Base-by-base conservation (phyloP, 2,113 vertebrate species). In the Benitochromis conjunctus region DNA sequence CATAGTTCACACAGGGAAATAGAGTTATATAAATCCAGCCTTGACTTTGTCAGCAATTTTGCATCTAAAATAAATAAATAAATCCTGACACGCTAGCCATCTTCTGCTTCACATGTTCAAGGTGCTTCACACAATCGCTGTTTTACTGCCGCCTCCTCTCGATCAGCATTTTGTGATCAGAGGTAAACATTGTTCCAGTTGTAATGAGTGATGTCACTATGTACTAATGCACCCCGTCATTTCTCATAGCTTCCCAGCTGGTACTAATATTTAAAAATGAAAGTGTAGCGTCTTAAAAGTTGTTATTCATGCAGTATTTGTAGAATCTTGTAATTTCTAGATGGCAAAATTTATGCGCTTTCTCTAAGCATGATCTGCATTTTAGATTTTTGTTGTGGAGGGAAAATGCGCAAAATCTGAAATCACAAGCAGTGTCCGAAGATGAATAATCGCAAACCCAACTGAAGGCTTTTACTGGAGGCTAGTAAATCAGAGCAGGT, bases 401-500 rank as follows among this genome's bases (percentile, higher is more conserved):
- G 10, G 26, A 34, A 76, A 76, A 16, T 80, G n/a, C 10, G n/a
- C 2, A 56, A 14, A 85, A 85, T 69, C 11, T 57, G 18, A 8
- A 82, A 81, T 81, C 71, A 62, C 48, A 83, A 80, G 26, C 14
- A 1, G 18, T 88, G 58, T 88, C 66, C 51, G 3, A 88, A 19
- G 69, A 90, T 84, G 55, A 85, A 86, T 46, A 89, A 71, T 76
- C 14, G 2, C 71, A 48, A 76, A 56, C n/a, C 57, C 36, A n/a
- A 81, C 38, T 87, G 69, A 69, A 43, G 31, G 48, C 60, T 86
- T 91, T 88, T 80, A 86, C 76, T 83, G 24, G 31, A 81, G 51
- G 38, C 80, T 64, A 18, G 62, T 91, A 53, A 89, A 88, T 89
- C 62, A 86, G 54, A 62, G 51, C 54, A 81, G 57, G 86, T 83